Evolutionary conservation across 1,140 invertebrate species (phyloP).

Genomic region (Drosophila pallidifrons): DNA sequence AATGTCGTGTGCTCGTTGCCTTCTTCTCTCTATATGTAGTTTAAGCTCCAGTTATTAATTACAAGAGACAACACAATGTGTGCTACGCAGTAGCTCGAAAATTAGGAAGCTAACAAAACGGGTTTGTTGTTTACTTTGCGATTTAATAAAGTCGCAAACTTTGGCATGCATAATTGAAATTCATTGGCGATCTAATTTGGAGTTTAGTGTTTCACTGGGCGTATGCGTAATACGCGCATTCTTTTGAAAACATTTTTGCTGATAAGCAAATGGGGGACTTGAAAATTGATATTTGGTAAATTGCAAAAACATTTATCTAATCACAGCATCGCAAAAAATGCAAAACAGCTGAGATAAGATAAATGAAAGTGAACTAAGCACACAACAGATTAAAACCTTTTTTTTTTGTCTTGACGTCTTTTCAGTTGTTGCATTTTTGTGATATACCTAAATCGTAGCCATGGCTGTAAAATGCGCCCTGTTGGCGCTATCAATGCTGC

Average conservation of each 20-base stretch:
- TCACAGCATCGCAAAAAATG: conserved; percentile 36
- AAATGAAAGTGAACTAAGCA: background rate
- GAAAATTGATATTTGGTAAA: conserved; percentile 58
- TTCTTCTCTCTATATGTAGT: background rate
- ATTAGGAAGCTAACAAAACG: conserved; percentile 42
- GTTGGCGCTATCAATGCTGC: conserved; percentile 41
- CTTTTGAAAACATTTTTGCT: background rate
- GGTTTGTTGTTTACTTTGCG: conserved; percentile 13
- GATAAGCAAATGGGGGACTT: conserved; percentile 15
- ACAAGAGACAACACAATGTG: background rate
- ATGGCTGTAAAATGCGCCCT: conserved; percentile 56
- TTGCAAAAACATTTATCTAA: conserved; percentile 55
- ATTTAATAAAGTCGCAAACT: conserved; percentile 21
- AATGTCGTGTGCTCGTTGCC: background rate
- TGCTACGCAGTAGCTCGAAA: conserved; percentile 29
- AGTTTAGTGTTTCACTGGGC: conserved; percentile 30
- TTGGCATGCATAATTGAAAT: conserved; percentile 44
- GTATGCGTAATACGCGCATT: conserved; percentile 45
- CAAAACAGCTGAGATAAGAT: conserved; percentile 36
- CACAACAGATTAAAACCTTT: background rate
- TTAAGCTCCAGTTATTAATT: conserved; percentile 25
- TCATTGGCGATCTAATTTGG: conserved; percentile 33
- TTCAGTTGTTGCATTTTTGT: conserved; percentile 27
- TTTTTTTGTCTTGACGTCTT: background rate
- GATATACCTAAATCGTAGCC: background rate